Evolutionary conservation across 2,888 invertebrate genomes (phyloP).

Genomic region (Tachina fera): DNA sequence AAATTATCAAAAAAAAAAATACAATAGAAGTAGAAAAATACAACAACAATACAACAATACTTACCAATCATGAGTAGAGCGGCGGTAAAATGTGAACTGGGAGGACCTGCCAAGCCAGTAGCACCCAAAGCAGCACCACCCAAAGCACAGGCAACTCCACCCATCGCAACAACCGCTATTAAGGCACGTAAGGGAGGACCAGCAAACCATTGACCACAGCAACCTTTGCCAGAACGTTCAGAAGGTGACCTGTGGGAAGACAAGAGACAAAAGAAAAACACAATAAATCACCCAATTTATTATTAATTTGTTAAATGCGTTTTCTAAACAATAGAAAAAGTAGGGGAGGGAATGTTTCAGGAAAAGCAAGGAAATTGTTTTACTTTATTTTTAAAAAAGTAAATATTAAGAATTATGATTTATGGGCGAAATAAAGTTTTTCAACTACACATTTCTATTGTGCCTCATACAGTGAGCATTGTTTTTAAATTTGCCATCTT

Average conservation of each 20-base stretch:
- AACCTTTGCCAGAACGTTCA: conserved; percentile 83
- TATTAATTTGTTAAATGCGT: conserved; percentile 43
- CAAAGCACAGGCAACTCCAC: conserved; percentile 83
- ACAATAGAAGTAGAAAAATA: not conserved
- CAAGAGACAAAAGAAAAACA: not conserved
- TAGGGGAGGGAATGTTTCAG: not conserved
- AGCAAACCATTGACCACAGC: conserved; percentile 83
- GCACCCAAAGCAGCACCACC: conserved; percentile 83
- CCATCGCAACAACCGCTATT: conserved; percentile 82
- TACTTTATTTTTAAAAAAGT: not conserved
- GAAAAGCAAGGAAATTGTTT: conserved; percentile 19
- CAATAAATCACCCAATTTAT: conserved; percentile 30
- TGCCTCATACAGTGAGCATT: not conserved
- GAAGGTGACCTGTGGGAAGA: conserved; percentile 81
- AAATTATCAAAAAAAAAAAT: not conserved
- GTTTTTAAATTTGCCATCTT: not conserved
- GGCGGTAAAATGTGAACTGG: conserved; percentile 82
- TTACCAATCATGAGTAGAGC: conserved; percentile 83
- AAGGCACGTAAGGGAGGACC: conserved; percentile 83
- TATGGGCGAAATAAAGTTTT: conserved; percentile 26
- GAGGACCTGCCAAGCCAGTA: conserved; percentile 82
- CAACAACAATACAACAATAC: conserved; percentile 52
- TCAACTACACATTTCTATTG: conserved; percentile 7
- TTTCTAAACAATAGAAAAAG: not conserved
- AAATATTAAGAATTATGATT: conserved; percentile 40